Evolutionary conservation across 2,113 vertebrate species (phyloP).

Genomic region (Acanthisitta chloris): DNA sequence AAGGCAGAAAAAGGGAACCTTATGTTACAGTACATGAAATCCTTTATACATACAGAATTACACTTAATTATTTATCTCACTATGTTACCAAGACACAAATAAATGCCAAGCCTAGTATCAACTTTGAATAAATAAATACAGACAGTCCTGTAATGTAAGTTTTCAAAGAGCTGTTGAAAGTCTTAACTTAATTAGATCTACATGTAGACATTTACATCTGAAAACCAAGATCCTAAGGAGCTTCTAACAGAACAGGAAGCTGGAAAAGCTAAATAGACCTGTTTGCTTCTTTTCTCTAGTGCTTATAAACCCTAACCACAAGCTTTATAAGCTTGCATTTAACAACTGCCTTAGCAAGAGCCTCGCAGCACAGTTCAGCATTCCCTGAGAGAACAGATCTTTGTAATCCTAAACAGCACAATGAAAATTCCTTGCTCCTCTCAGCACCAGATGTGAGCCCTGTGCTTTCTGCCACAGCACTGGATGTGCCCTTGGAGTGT

Average conservation of each 20-base stretch:
- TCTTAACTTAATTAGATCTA: neutral
- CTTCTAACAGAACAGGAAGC: neutral
- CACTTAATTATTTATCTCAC: neutral
- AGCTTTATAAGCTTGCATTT: neutral
- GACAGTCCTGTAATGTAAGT: neutral
- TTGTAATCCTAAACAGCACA: neutral
- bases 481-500: no score
- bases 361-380: neutral
- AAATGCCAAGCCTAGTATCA: neutral
- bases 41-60: neutral
- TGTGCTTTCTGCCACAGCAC: neutral
- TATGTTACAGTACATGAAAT: neutral
- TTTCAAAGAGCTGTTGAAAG: neutral
- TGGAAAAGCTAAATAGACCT: neutral
- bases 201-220: neutral
- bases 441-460: neutral
- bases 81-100: neutral
- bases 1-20: fast-evolving
- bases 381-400: neutral
- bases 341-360: neutral
- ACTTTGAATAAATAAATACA: neutral
- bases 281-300: neutral
- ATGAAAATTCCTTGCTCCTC: neutral
- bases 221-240: neutral
- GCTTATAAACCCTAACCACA: neutral